Base-by-base conservation (phyloP, 2,113 vertebrate genomes). In the Echinops telfairi region DNA sequence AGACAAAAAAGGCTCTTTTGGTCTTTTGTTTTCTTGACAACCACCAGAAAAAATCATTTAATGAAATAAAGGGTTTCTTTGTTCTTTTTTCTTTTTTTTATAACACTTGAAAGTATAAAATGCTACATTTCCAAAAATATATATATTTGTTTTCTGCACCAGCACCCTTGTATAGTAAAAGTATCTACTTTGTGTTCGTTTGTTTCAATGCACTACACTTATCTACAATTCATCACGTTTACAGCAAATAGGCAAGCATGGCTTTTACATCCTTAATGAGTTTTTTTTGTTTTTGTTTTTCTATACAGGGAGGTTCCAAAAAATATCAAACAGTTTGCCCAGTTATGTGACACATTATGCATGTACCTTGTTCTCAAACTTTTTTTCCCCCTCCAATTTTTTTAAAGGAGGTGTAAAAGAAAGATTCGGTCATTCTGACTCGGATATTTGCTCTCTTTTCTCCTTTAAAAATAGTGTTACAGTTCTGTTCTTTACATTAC, bases 21-120 rank as follows among this genome's bases (percentile, higher is more conserved):
- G 99, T 99, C 98, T 98, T 98, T 98, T 98, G 98, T 98, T 98
- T 53, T 98, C 98, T 98, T 98, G 98, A 98, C 98, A 98, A 98
- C 98, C 98, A 98, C 98, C 98, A 98, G 98, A 98, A 98, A 98
- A 98, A 98, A 98, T 98, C 97, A 99, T 98, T 98, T 98, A 97
- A 98, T 99, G 98, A 99, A 99, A 99, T 99, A 99, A 99, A 99
- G 98, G 98, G 98, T 98, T 99, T 98, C 98, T 99, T 99, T 98
- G 98, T 99, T 99, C 98, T 99, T 98, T 98, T 98, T 98, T 98
- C 94, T 98, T 97, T 66, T 66, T 98, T 98, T 98, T 97, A 99
- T 99, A 99, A 99, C 98, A 99, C 98, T 99, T 99, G 98, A 98
- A 98, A 98, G 98, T 99, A 98, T 99, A 99, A 99, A 99, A 99